phyloP scores from a whole-genome alignment of 1,140 invertebrate genomes.

The Sinella curviseta region DNA sequence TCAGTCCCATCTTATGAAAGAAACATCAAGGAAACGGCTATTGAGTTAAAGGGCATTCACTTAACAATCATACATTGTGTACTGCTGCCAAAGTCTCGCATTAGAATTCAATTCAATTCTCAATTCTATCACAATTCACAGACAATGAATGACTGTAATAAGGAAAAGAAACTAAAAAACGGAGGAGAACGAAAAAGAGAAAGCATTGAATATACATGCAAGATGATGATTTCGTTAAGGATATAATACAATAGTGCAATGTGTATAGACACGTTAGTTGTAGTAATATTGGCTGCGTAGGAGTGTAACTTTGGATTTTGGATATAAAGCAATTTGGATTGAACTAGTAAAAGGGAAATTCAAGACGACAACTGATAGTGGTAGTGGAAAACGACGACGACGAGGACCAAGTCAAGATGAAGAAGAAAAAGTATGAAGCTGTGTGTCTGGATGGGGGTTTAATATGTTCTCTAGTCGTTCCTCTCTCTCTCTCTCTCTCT shows the following conservation, averaged over 20 bases:
- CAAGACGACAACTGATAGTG: conserved; percentile 19
- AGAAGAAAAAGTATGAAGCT: too few species aligned
- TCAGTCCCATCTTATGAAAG: too few species aligned
- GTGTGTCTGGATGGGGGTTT: too few species aligned
- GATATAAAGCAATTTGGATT: not conserved
- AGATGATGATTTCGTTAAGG: too few species aligned
- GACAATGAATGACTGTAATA: conserved; percentile 31
- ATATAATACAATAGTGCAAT: not conserved
- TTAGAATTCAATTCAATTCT: conserved; percentile 36
- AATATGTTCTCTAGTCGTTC: too few species aligned
- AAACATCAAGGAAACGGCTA: not conserved
- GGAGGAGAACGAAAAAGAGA: too few species aligned
- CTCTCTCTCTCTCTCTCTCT: not conserved
- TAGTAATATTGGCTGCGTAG: not conserved
- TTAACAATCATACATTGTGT: conserved; percentile 10
- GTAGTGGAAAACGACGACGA: conserved; percentile 21
- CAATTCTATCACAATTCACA: conserved; percentile 36
- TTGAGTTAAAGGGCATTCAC: conserved; percentile 15
- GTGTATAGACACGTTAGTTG: not conserved
- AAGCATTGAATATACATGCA: too few species aligned
- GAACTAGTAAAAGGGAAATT: conserved; percentile 17
- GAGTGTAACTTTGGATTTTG: not conserved
- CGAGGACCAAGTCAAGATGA: conserved; percentile 16
- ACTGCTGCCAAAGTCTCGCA: conserved; percentile 28
- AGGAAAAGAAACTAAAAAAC: too few species aligned